Evolutionary conservation across 35 echinoderm and acorn worm species (phyloP), one percentile per base, ranked within the genome.

Genomic region (Eucidaris tribuloides): DNA sequence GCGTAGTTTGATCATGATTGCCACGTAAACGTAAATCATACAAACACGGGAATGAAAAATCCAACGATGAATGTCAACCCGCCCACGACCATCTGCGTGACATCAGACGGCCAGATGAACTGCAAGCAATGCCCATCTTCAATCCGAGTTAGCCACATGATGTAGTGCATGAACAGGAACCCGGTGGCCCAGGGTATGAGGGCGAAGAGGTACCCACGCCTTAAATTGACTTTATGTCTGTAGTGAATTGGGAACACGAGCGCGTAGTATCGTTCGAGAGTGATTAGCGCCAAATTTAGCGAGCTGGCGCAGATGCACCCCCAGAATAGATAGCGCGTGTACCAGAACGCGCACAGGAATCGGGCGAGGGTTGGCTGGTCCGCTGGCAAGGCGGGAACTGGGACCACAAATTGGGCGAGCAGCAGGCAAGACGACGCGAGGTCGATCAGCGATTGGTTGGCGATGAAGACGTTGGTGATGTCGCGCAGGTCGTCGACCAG

Each of bases 361-460:
- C 37, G 38, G 38, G 68, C 68, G 35, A 36, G 15, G 55, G 42
- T 42, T 72, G 86, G 4, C 3, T 62, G 54, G 29, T 45, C 34
- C 32, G 29, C 0, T 2, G 65, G 71, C 15, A 94, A n/a, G 2
- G 41, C n/a, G 0, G 82, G 40, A 6, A 50, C 42, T 0, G 76
- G 76, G 24, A 79, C 27, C 0, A 88, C 37, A 45, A 89, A 94
- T 7, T 45, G 27, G 22, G 45, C 39, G 40, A 85, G 2, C 3
- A 94, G 65, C 2, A 94, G 63, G 3, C 89, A 6, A 18, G 87
- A 90, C 65, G 79, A 90, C 1, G 33, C 3, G 23, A 89, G 65
- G 55, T 94, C 92, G 1, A 86, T 77, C 5, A 94, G 58, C n/a
- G 92, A 94, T 63, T 94, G 92, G 62, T 94, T 94, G 30, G 82